These are phyloP conservation scores for Drosophila nikananu DNA, from an alignment of 1,140 invertebrate species.

Conservation along the genomic window DNA sequence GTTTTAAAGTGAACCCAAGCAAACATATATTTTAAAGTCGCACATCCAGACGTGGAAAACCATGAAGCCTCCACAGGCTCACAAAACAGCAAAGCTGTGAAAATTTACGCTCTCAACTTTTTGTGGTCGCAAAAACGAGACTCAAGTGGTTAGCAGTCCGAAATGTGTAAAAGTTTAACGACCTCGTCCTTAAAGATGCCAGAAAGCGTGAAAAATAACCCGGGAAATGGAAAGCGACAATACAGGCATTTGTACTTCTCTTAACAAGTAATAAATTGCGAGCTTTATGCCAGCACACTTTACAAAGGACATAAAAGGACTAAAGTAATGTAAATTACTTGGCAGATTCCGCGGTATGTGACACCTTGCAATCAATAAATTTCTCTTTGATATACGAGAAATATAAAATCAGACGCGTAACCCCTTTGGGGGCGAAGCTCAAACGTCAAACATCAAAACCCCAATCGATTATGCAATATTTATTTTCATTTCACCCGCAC, in stretches of 20 bases:
- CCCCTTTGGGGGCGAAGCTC: neutral
- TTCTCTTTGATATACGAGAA: neutral
- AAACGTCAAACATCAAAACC: conserved; percentile 18
- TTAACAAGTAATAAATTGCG: conserved; percentile 44
- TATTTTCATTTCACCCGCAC: conserved; percentile 17
- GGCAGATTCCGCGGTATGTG: conserved; percentile 8
- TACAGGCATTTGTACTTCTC: conserved; percentile 36
- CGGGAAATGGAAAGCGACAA: conserved; percentile 8
- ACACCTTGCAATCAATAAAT: conserved; percentile 7
- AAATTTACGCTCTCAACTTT: conserved; percentile 42
- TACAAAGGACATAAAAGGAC: conserved; percentile 14
- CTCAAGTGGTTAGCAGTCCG: conserved; percentile 27
- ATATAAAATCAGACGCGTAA: conserved; percentile 2
- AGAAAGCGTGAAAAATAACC: conserved; percentile 4
- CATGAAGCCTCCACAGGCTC: neutral
- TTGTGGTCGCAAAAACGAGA: conserved; percentile 38
- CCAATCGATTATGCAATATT: conserved; percentile 37
- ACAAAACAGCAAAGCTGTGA: conserved; percentile 35
- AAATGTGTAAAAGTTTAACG: conserved; percentile 36
- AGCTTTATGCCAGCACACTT: conserved; percentile 17
- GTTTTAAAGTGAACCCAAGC: neutral
- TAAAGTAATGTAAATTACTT: conserved; percentile 19
- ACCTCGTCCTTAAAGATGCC: conserved; percentile 27
- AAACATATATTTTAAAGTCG: conserved; percentile 4
- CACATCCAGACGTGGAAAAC: neutral